Evolutionary conservation across 2,797 vertebrate genomes (phyloP), one percentile per base, ranked within the genome.

Genomic region (Chaunax sp.): DNA sequence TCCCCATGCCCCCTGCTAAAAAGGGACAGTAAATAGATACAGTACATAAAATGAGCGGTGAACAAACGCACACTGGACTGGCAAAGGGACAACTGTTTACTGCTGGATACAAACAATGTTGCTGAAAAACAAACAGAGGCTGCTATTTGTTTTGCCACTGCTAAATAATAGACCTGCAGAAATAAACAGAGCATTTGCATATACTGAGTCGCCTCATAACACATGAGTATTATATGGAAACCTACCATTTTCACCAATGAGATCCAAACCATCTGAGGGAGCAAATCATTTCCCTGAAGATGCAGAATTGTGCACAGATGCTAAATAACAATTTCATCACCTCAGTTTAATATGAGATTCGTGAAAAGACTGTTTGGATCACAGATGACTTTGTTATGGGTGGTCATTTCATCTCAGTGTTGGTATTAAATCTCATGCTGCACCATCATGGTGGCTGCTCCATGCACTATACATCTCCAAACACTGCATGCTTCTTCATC

Each of bases 1-100:
- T 75, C 56, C 59, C 38, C 0, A 0, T 49, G 35, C 62, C 30
- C 59, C 46, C 46, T 20, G n/a, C 54, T 25, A 41, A 44, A 79
- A 63, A 69, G 58, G 68, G 52, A 77, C 41, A 40, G 68, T 51
- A 80, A 81, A 83, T 43, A 75, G 69, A 83, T 40, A 59, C 37
- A 37, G 64, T 26, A 65, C 61, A 46, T 58, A 5, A 69, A 79
- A 74, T 64, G 65, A 83, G 51, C 75, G 14, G 54, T 11, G 62
- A 51, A 54, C 59, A 73, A 74, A 73, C 77, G 65, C 54, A 57
- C 65, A 55, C 28, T 28, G n/a, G 50, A 54, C 20, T 81, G 78
- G 69, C 61, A 77, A 61, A 64, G 16, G 37, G 30, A 69, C 50
- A 41, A 20, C 40, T 63, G 59, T 72, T 74, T 9, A 30, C 28